Base-by-base conservation (phyloP, 2,113 vertebrate genomes). In the Panthera tigris region DNA sequence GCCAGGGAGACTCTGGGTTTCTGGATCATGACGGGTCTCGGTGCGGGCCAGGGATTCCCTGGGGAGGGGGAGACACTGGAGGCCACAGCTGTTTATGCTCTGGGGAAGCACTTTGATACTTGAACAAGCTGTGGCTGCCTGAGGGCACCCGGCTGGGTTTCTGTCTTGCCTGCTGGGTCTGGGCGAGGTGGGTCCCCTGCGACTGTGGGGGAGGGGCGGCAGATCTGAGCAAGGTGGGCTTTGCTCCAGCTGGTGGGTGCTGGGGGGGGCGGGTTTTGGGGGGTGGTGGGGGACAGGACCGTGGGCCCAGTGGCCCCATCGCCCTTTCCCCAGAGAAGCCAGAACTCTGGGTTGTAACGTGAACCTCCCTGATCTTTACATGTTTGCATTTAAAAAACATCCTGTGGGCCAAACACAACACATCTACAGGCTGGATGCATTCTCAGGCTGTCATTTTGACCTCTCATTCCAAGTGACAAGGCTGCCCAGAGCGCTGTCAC, bases 201-300 rank as follows among this genome's bases (percentile, higher is more conserved):
- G 45, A 9, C 5, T 1, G 2, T 9, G 1, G 45, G 7, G 16
- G 3, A 25, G 48, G 74, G 3, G 13, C 1, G 2, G 74, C 3
- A 23, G 80, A 27, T 39, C n/a, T 16, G 39, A 66, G 19, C 9
- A 4, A n/a, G 7, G 66, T 0, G 2, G 85, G 68, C 76, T 63
- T 10, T 27, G 39, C 55, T 80, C 63, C 36, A 74, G 57, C 78
- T 2, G 7, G 65, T 8, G 31, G 57, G 57, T 16, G n/a, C 61
- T 29, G 89, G 16, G 36, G 14, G 5, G 14, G 29, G 4, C 0
- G 21, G 19, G 21, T 61, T 21, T 61, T 45, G 3, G 29, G 31
- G 52, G 19, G 1, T 1, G 1, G 1, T 5, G 3, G 57, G 33
- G 31, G 29, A 31, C 15, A 1, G n/a, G 16, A 48, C 18, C 1